A percentile compares a stretch with the other conserved stretches of the same genome.
Evolutionary conservation across 1,140 invertebrate genomes (phyloP).

Genomic region (Formica exsecta): DNA sequence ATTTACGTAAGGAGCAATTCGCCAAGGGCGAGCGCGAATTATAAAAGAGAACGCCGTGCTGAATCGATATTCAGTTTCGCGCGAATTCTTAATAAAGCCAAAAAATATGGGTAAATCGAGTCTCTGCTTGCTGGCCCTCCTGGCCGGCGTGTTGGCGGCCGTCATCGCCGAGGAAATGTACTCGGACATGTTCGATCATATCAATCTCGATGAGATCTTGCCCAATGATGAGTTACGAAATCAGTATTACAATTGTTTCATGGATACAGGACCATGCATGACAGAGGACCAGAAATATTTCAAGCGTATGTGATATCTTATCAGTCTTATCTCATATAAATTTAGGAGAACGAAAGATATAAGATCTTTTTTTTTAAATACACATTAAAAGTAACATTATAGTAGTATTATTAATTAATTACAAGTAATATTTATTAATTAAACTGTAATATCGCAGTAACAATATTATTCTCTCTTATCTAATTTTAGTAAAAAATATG

Average conservation of each 20-base stretch:
- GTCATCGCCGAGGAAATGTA: slow-evolving; percentile 44
- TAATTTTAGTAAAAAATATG: no score
- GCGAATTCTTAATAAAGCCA: background rate
- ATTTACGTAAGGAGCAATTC: slow-evolving; percentile 39
- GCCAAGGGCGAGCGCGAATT: slow-evolving; percentile 26
- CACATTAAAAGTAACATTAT: background rate
- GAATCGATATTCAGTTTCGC: slow-evolving; percentile 37
- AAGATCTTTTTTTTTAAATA: no score
- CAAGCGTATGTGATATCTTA: slow-evolving; percentile 69
- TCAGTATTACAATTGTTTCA: slow-evolving; percentile 83
- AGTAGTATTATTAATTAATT: no score
- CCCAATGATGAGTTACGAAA: slow-evolving; percentile 63
- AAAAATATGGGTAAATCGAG: slow-evolving; percentile 22
- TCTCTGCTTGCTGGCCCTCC: background rate
- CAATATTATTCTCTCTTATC: background rate
- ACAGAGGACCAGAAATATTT: slow-evolving; percentile 75
- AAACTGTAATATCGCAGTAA: background rate
- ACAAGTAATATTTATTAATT: no score
- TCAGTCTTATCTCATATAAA: background rate
- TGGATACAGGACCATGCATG: slow-evolving; percentile 82
- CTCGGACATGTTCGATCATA: slow-evolving; percentile 58
- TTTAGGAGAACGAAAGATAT: background rate
- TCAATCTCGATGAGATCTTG: slow-evolving; percentile 46
- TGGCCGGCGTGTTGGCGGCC: background rate
- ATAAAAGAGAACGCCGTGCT: slow-evolving; percentile 20